phyloP scores from a whole-genome alignment of 1,140 invertebrate species.

The Caenorhabditis brenneri region DNA sequence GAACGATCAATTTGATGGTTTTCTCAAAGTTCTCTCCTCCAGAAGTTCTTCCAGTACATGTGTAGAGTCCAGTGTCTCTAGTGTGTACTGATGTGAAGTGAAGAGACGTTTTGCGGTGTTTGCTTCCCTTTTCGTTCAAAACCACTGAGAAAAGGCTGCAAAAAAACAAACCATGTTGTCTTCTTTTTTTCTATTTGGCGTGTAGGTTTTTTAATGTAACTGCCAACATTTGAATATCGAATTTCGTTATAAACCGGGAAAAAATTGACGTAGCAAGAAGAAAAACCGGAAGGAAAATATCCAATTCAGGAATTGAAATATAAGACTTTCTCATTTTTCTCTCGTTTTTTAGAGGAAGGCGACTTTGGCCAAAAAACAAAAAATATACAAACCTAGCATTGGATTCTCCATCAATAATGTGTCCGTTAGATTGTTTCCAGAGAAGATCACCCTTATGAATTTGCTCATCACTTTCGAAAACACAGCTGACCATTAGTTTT shows the following conservation, averaged over 20 bases:
- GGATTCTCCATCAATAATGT: conserved; percentile 39
- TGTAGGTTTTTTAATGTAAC: neutral
- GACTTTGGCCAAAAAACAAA: neutral
- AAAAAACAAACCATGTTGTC: neutral
- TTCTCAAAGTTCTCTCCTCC: conserved; percentile 45
- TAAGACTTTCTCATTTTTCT: neutral
- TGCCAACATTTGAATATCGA: conserved; percentile 19
- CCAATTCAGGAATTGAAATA: conserved; percentile 13
- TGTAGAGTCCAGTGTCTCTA: conserved; percentile 45
- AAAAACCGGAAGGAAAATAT: conserved; percentile 23
- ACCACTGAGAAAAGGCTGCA: conserved; percentile 47
- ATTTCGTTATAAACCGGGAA: neutral
- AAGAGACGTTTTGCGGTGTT: conserved; percentile 42
- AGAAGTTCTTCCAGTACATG: conserved; percentile 41
- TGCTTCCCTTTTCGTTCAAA: conserved; percentile 27
- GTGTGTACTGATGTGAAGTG: conserved; percentile 45
- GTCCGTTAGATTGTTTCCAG: conserved; percentile 38
- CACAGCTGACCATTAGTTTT: conserved; percentile 34
- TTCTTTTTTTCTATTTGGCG: neutral
- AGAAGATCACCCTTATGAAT: conserved; percentile 32
- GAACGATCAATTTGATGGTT: conserved; percentile 36
- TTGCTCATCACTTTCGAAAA: conserved; percentile 26
- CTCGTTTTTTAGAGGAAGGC: neutral
- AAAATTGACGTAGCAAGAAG: neutral
- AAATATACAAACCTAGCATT: conserved; percentile 31